Evolutionary conservation across 2,797 vertebrate genomes (phyloP).

Genomic region (Rhodeus uyekii): DNA sequence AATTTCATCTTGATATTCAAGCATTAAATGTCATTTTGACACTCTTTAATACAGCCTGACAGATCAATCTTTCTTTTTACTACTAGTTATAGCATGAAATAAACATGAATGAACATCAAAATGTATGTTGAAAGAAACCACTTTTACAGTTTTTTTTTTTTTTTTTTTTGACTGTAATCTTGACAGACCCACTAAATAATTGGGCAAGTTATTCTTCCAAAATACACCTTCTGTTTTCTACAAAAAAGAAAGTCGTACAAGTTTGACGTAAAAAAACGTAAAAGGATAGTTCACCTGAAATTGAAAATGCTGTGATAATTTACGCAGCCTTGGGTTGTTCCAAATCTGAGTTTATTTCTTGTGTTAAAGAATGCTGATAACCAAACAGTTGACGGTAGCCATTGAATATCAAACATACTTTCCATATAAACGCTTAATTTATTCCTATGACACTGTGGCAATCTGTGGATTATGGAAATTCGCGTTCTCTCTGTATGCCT

Average conservation of each 20-base stretch:
- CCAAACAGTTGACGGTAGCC: too few relatives aligned
- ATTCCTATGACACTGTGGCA: slow-evolving; percentile 1
- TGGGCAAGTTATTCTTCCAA: neutral
- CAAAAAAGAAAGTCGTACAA: neutral
- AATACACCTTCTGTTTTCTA: neutral
- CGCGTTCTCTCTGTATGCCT: neutral
- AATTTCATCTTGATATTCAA: too few relatives aligned
- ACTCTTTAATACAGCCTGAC: too few relatives aligned
- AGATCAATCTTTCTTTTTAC: too few relatives aligned
- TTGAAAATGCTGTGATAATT: neutral
- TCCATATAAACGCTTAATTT: too few relatives aligned
- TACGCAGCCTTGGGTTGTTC: neutral
- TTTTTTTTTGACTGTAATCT: neutral
- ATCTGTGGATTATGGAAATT: slow-evolving; percentile 3
- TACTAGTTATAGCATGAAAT: too few relatives aligned
- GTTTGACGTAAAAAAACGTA: neutral
- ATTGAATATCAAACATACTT: too few relatives aligned
- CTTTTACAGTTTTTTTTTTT: neutral
- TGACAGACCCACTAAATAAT: neutral
- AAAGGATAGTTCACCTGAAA: neutral
- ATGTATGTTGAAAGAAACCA: neutral
- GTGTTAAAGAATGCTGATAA: neutral
- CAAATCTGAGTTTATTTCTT: neutral
- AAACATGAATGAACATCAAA: too few relatives aligned
- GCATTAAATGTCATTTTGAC: too few relatives aligned